Percentiles rank a stretch among this genome's conserved stretches.
phyloP scores from a whole-genome alignment of 2,113 vertebrate genomes.

The Centropus unirufus region DNA sequence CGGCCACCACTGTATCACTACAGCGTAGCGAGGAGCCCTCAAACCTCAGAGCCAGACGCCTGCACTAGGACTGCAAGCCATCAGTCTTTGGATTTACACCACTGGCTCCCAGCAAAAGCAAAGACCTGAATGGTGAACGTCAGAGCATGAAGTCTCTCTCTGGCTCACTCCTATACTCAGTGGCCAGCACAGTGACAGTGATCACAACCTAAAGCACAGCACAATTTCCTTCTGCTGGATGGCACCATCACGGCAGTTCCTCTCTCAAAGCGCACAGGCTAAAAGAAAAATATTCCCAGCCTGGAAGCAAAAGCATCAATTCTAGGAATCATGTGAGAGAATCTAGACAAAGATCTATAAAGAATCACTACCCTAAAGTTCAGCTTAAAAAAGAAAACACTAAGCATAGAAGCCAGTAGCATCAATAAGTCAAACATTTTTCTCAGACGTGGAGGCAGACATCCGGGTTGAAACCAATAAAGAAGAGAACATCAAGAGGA shows the following conservation, averaged over 20 bases:
- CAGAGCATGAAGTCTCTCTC: background rate
- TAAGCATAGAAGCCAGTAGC: background rate
- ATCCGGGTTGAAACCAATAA: background rate
- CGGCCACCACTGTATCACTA: fast-evolving
- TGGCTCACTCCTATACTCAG: background rate
- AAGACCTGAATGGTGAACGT: background rate
- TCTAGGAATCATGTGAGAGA: background rate
- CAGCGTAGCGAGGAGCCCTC: fast-evolving
- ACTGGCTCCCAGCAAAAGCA: background rate
- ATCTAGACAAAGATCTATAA: background rate
- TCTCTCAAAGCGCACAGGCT: background rate
- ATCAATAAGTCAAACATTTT: background rate
- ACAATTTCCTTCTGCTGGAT: background rate
- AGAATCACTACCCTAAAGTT: background rate
- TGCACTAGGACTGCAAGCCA: fast-evolving
- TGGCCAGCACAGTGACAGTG: background rate
- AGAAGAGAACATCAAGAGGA: background rate
- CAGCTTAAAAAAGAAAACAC: background rate
- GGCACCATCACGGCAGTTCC: background rate
- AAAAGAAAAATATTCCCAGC: background rate
- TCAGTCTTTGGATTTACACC: too few relatives aligned
- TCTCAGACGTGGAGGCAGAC: background rate
- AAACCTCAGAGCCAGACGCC: background rate
- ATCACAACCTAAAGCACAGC: background rate
- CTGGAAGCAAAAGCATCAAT: background rate